Percentiles rank a stretch among this genome's conserved stretches.
These are phyloP conservation scores for chimpanzee (Pan troglodytes) DNA, from an alignment of 2,113 vertebrate genomes.

Conservation along the genomic window NHGRI_mPanTro3-v2.1_pri NC_072401.2:43939501-43940000, in stretches of 20 bases:
- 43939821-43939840: background rate
- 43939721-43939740: background rate
- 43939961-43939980: background rate
- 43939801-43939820: too few relatives aligned
- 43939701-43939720: background rate
- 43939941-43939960: background rate
- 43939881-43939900: background rate
- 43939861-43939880: background rate
- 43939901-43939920: background rate
- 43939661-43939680: background rate
- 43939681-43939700: background rate
- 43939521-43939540: background rate
- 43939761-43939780: background rate
- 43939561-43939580: background rate
- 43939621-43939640: background rate
- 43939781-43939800: background rate
- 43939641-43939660: background rate
- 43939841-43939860: background rate
- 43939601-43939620: accelerated
- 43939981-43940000: background rate
- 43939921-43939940: background rate
- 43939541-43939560: background rate
- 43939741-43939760: background rate
- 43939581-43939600: too few relatives aligned
- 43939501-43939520: background rate